phyloP scores from a whole-genome alignment of 1,140 invertebrate genomes.

The Brachionus koreanus region DNA sequence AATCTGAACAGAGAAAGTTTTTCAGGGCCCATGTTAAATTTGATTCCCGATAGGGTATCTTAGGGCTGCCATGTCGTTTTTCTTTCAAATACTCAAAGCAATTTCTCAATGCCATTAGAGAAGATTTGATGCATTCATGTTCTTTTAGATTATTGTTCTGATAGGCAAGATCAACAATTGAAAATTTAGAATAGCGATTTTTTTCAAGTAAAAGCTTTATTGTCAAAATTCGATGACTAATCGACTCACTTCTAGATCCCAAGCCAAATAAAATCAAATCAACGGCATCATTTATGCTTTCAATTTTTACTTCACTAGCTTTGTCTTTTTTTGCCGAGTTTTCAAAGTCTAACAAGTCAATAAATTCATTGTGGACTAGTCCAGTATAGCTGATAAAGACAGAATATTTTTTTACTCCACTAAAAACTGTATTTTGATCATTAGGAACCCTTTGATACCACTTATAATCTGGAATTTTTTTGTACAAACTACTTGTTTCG shows the following conservation, averaged over 20 bases:
- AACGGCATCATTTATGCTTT: not conserved
- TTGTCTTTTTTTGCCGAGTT: not conserved
- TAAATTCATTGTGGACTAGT: not conserved
- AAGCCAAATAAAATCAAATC: not conserved
- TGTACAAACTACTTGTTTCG: not conserved
- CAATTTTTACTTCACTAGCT: not conserved
- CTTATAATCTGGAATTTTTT: not conserved
- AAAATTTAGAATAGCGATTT: not conserved
- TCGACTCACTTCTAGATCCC: not conserved
- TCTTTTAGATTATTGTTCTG: not conserved
- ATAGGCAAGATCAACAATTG: conserved; percentile 12
- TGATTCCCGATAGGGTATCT: conserved; percentile 88
- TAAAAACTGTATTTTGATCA: not conserved
- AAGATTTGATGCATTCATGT: conserved; percentile 70
- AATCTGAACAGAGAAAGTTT: conserved; percentile 94
- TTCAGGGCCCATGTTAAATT: conserved; percentile 95
- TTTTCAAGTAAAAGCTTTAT: not conserved
- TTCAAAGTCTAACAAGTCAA: not conserved
- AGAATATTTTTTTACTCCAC: not conserved
- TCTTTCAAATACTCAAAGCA: conserved; percentile 86
- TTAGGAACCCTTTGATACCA: conserved; percentile 10
- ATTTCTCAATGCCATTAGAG: conserved; percentile 74
- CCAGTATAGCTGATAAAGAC: not conserved
- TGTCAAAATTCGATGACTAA: not conserved
- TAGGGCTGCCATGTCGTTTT: conserved; percentile 62